Percentiles rank a stretch among this genome's conserved stretches.
These are phyloP conservation scores for Trichogramma dendrolimi DNA, from an alignment of 2,888 invertebrate species.

Conservation along the genomic window DNA sequence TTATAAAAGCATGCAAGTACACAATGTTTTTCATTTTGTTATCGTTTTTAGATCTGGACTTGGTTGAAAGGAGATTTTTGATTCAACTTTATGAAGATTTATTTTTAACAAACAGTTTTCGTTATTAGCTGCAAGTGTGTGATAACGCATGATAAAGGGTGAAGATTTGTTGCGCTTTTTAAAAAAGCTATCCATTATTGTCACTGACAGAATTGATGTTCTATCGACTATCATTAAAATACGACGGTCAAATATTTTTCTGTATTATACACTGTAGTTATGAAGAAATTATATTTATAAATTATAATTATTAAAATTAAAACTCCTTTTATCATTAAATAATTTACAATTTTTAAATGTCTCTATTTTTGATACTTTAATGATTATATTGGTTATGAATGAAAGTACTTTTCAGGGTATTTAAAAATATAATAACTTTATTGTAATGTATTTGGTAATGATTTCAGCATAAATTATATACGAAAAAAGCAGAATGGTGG, in stretches of 20 bases:
- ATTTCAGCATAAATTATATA: too few relatives aligned
- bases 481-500: too few relatives aligned
- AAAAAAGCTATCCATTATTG: background rate
- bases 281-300: conserved; percentile 47
- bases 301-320: conserved; percentile 36
- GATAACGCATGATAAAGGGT: conserved; percentile 2
- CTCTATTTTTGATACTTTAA: too few relatives aligned
- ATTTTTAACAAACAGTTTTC: background rate
- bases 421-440: too few relatives aligned
- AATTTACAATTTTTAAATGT: too few relatives aligned
- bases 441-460: too few relatives aligned
- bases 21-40: too few relatives aligned
- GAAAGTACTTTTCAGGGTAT: too few relatives aligned
- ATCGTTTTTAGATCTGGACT: background rate
- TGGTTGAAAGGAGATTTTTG: conserved; percentile 1
- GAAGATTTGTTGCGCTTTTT: conserved; percentile 6
- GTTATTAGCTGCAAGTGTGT: background rate
- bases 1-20: too few relatives aligned
- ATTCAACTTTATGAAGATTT: conserved; percentile 6
- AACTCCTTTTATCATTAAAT: background rate
- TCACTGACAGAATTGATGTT: background rate
- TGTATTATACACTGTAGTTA: conserved; percentile 46
- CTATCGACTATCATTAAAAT: conserved; percentile 16
- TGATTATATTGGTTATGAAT: too few relatives aligned
- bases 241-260: conserved; percentile 36